Evolutionary conservation across 2,797 vertebrate species (phyloP).

Genomic region (Semotilus atromaculatus): DNA sequence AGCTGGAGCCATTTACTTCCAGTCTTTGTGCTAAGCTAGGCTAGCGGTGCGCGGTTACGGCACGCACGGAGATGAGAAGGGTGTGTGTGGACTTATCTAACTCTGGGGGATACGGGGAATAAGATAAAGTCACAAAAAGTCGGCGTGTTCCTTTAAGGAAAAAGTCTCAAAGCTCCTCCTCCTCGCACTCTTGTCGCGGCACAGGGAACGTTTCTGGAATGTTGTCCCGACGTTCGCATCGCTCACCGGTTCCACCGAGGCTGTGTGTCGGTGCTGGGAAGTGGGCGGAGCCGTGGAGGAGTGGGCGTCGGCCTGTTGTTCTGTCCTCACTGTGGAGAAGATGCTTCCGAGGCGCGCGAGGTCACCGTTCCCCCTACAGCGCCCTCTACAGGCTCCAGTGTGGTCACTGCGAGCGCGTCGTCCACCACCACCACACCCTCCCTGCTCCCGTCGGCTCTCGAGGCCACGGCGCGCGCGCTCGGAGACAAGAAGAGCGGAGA

Average conservation of each 20-base stretch:
- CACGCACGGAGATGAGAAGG: too few species aligned
- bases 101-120: too few species aligned
- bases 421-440: conserved; percentile 75
- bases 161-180: not conserved
- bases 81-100: too few species aligned
- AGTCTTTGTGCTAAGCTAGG: too few species aligned
- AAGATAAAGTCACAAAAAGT: too few species aligned
- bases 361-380: conserved; percentile 85
- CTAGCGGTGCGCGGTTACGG: too few species aligned
- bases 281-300: conserved; percentile 70
- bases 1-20: too few species aligned
- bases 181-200: not conserved
- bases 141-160: too few species aligned
- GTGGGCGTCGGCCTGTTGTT: conserved; percentile 85
- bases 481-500: conserved; percentile 76
- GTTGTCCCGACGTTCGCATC: conserved; percentile 90
- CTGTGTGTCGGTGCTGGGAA: conserved; percentile 87
- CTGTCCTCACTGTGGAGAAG: conserved; percentile 93
- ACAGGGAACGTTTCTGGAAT: conserved; percentile 92
- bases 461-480: conserved; percentile 68
- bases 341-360: conserved; percentile 90
- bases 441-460: conserved; percentile 64
- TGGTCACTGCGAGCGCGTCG: conserved; percentile 80
- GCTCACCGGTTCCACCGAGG: conserved; percentile 92
- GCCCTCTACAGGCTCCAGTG: conserved; percentile 63